Evolutionary conservation across 2,797 vertebrate species (phyloP).

Genomic region (Halcyon leucocephala): DNA sequence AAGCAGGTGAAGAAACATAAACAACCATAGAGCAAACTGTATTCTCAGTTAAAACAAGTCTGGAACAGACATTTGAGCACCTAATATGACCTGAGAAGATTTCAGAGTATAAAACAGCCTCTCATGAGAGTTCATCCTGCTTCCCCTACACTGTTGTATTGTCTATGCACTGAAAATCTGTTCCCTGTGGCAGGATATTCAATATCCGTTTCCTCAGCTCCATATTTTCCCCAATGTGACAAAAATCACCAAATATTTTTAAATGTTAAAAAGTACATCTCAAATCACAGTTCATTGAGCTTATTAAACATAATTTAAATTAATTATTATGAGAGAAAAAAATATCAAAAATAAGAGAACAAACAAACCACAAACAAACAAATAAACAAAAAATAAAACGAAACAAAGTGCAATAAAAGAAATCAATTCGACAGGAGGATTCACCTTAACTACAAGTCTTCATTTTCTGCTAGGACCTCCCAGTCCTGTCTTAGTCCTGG

Average conservation of each 20-base stretch:
- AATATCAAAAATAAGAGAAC: rapidly evolving
- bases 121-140: not conserved
- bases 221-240: not conserved
- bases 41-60: not conserved
- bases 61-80: not conserved
- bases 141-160: not conserved
- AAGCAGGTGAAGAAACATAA: not conserved
- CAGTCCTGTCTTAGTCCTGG: not conserved
- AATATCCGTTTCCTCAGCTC: not conserved
- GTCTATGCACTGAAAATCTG: not conserved
- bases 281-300: not conserved
- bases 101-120: not conserved
- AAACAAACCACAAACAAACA: too few relatives aligned
- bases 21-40: not conserved
- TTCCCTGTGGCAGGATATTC: not conserved
- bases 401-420: not conserved
- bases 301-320: not conserved
- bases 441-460: not conserved
- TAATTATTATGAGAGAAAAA: not conserved
- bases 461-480: not conserved
- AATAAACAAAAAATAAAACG: too few relatives aligned
- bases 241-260: not conserved
- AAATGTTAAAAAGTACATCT: not conserved
- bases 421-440: rapidly evolving
- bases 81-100: not conserved